These are phyloP conservation scores for Campylomormyrus tamandua DNA, from an alignment of 2,113 vertebrate species.

Conservation along the genomic window DNA sequence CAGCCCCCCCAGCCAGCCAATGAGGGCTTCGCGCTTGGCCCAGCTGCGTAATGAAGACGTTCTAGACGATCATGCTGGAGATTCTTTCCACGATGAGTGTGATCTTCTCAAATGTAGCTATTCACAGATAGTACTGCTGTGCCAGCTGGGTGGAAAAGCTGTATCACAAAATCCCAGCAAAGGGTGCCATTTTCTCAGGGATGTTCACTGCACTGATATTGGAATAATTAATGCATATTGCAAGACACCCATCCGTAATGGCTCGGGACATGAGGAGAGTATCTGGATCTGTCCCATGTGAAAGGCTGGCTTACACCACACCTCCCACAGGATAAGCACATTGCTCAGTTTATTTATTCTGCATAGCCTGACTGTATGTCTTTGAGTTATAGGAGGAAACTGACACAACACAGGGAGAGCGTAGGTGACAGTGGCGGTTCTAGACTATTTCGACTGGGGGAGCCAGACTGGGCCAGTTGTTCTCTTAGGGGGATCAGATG, in stretches of 20 bases:
- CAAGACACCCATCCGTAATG: not conserved
- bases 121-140: not conserved
- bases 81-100: slow-evolving; percentile 13
- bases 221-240: not conserved
- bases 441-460: not conserved
- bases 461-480: not conserved
- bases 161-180: not conserved
- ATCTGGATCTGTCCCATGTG: not conserved
- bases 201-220: not conserved
- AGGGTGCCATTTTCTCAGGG: no score
- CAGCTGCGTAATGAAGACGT: slow-evolving; percentile 9
- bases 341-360: not conserved
- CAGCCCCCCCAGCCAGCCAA: not conserved
- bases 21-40: not conserved
- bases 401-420: not conserved
- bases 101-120: not conserved
- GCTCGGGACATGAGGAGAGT: not conserved
- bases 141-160: slow-evolving; percentile 3
- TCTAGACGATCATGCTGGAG: not conserved
- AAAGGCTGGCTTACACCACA: not conserved
- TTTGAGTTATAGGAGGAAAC: not conserved
- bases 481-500: not conserved
- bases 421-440: not conserved
- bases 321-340: not conserved
- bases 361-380: not conserved